Evolutionary conservation across 30 jellyfish, hydroid and myxozoan species (phyloP), one percentile per base, ranked within the genome.

Genomic region (Haliclystus octoradiatus): DNA sequence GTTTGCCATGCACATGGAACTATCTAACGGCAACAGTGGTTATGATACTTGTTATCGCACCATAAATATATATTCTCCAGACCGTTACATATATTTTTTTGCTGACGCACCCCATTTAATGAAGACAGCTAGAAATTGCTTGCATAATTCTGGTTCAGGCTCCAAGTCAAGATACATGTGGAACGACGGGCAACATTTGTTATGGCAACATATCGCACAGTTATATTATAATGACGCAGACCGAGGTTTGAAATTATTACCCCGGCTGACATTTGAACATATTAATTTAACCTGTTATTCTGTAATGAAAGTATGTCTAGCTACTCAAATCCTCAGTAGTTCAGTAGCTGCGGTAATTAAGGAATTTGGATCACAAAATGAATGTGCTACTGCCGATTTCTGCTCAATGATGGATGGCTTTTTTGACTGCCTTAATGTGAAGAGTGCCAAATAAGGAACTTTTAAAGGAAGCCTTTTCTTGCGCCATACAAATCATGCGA

Each of bases 151-250:
- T 7, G 88, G 83, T 34, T 26, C 77, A 14, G 78, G 84, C 33
- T 50, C 78, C 28, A 22, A 80, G 49, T 66, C 90, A 50, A 26
- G 90, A 60, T 74, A 31, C 78, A 73, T 82, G 94, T 82, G 94
- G 94, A 74, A 82, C 64, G 83, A 67, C 74, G 94, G 94, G 15
- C 76, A 25, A 1, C 52, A 31, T 63, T 15, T 78, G 40, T 33
- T 70, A 29, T 80, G 93, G 85, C 27, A 49, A 30, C 93, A 80
- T 62, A 72, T 71, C 19, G 24, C 85, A 14, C 79, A 80, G n/a
- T 30, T 72, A 33, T 70, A 49, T 53, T 33, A 50, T 30, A 66
- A 80, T 28, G 85, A 71, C 52, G 66, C 34, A 13, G 85, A 70
- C 15, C 30, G 77, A 62, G 93, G 93, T 28, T 70, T 80, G n/a